phyloP scores from a whole-genome alignment of 1,140 invertebrate genomes.

The Pentalonia nigronervosa region DNA sequence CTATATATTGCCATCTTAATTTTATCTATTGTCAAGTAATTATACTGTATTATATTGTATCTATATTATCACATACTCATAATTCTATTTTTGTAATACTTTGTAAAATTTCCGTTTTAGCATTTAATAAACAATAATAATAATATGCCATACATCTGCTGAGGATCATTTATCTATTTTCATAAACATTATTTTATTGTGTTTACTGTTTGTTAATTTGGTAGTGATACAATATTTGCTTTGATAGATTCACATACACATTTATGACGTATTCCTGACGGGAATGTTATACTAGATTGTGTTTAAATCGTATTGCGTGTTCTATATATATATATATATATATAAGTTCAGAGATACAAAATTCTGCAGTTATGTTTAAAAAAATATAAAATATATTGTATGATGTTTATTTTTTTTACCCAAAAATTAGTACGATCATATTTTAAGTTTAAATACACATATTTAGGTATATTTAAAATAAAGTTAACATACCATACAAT shows the following conservation, averaged over 20 bases:
- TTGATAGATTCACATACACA: background rate
- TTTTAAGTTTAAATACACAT: background rate
- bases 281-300: background rate
- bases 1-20: too few species aligned
- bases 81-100: too few species aligned
- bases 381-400: background rate
- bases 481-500: background rate
- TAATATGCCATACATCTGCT: too few species aligned
- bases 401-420: background rate
- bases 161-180: background rate
- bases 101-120: too few species aligned
- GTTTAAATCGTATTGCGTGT: background rate
- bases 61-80: too few species aligned
- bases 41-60: too few species aligned
- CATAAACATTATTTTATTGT: background rate
- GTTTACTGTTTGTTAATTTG: background rate
- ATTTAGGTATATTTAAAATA: background rate
- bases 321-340: background rate
- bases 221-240: background rate
- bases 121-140: too few species aligned
- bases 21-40: too few species aligned
- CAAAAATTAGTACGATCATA: background rate
- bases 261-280: background rate
- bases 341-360: background rate
- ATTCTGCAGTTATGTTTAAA: background rate